Conservation (phyloP, 2,888 invertebrate species). For the Lepas anatifera region DNA sequence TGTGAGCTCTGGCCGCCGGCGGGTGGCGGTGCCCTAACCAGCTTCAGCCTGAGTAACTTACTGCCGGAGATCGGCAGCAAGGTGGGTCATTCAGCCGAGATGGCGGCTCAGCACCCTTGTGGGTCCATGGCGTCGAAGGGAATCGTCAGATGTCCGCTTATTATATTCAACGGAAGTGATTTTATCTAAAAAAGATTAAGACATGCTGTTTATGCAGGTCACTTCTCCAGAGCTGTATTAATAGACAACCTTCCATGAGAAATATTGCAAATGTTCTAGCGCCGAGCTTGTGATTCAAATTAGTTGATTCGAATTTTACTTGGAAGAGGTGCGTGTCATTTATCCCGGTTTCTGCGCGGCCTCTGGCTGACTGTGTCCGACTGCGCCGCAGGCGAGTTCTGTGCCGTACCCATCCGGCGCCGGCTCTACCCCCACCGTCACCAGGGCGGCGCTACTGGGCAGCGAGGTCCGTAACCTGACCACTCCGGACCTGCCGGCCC, state of each 20-base stretch:
- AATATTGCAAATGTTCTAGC: too few species aligned
- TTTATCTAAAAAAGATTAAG: too few species aligned
- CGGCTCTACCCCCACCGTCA: background rate
- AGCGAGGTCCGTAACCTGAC: background rate
- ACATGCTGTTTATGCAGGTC: too few species aligned
- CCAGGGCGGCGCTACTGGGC: background rate
- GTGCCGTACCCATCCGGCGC: background rate
- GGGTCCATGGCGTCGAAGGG: background rate
- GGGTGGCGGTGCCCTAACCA: background rate
- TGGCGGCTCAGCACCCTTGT: background rate
- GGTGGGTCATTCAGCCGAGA: background rate
- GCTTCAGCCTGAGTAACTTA: constrained; percentile 3
- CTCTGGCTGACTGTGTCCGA: too few species aligned
- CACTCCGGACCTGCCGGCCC: background rate
- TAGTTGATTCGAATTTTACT: too few species aligned
- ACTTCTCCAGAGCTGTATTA: too few species aligned
- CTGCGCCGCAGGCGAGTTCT: background rate
- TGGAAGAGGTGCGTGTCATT: too few species aligned
- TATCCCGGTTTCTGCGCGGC: too few species aligned
- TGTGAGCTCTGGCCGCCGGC: constrained; percentile 5
- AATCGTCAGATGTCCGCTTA: too few species aligned
- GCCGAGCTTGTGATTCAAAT: too few species aligned
- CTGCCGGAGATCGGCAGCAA: constrained; percentile 12
- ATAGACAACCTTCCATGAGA: too few species aligned
- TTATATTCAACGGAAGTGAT: too few species aligned